Evolutionary conservation across 2,888 invertebrate genomes (phyloP), one percentile per base, ranked within the genome.

Genomic region (Epistrophella euchroma): DNA sequence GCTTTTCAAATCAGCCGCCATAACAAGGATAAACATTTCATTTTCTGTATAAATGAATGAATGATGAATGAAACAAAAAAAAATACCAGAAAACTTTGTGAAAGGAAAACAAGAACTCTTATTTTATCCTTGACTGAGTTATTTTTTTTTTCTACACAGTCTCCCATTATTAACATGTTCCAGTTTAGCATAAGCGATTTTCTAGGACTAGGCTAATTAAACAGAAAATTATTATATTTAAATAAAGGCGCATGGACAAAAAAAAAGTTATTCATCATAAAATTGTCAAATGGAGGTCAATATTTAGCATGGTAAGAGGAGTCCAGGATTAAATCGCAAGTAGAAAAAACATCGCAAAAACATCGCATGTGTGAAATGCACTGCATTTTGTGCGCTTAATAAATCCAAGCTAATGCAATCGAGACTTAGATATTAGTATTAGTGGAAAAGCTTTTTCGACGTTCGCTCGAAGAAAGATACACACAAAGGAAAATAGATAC

Each of bases 1-100:
- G 19, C 56, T 82, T 82, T 82, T 43, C 37, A 66, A 47, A 58
- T 50, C 6, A 19, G 62, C 73, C 78, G 70, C 68, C 76, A 81
- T 71, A 81, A 70, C 78, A 74, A 83, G 83, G 79, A 74, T 79
- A 79, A 83, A 70, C 73, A 78, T 64, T 56, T 5, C 50, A 11
- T 19, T 79, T 72, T 40, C 3, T 9, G 7, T 28, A 52, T 35
- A 55, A 52, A 68, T 22, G 56, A 11, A 60, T 66, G 47, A 19
- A 66, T 47, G 47, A 6, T n/a, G 22, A 52, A 17, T 11, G 28
- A 28, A 32, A 40, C 19, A 74, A 0, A n/a, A 50, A 58, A 19
- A 35, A 72, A 56, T 45, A 43, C 32, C 28, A 60, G 40, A 64
- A 45, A 45, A 64, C 45, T 28, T 32, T 5, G 13, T 47, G 47